These are phyloP conservation scores for Heliocidaris tuberculata DNA, from an alignment of 35 echinoderm and acorn worm genomes.

Conservation along the genomic window DNA sequence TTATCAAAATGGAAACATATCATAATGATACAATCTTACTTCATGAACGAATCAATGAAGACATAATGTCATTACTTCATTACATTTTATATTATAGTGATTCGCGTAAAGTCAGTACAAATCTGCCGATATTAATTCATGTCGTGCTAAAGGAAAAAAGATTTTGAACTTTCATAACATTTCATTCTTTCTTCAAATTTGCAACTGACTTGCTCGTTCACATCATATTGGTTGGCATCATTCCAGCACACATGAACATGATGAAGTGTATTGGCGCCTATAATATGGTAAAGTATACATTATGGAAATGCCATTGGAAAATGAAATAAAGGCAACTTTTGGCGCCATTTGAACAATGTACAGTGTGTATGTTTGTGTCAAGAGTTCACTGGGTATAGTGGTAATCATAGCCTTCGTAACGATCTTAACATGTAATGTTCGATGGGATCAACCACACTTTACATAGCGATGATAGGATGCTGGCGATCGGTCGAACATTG, in stretches of 20 bases:
- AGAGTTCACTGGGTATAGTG: not conserved
- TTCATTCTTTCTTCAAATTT: too few relatives aligned
- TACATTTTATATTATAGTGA: too few relatives aligned
- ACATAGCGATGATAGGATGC: not conserved
- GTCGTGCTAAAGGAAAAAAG: too few relatives aligned
- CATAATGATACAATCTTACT: too few relatives aligned
- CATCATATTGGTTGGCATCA: not conserved
- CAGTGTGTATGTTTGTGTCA: not conserved
- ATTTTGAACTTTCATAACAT: too few relatives aligned
- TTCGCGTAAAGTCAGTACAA: too few relatives aligned
- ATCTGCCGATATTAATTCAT: too few relatives aligned
- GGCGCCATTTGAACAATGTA: not conserved
- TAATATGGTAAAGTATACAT: not conserved
- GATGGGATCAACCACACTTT: not conserved
- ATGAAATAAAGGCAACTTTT: not conserved
- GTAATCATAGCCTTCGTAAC: not conserved
- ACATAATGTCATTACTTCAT: too few relatives aligned
- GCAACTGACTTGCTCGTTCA: not conserved
- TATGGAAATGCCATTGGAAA: not conserved
- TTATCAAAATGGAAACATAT: too few relatives aligned
- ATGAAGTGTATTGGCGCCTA: not conserved
- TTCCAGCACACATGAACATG: not conserved
- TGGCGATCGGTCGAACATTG: slow-evolving; percentile 14
- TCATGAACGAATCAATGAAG: too few relatives aligned
- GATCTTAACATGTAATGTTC: not conserved